Base-by-base conservation (phyloP, 2,888 invertebrate species). In the Suillia variegata region DNA sequence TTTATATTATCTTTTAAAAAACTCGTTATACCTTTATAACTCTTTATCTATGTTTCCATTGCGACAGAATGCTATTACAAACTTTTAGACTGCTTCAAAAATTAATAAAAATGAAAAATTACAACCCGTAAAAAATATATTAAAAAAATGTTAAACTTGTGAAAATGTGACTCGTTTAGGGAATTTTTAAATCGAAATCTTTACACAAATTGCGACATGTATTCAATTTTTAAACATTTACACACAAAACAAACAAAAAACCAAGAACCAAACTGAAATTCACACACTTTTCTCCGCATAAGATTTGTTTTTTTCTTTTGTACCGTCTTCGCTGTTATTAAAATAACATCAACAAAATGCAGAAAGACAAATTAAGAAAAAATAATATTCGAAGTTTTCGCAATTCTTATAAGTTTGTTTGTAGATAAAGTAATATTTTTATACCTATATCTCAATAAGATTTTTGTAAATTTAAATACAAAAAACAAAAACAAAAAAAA, bases 141-240 rank as follows among this genome's bases (percentile, higher is more conserved):
- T 31, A 21, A 20, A 68, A 71, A 59, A 26, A 59, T 61, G 60
- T 49, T 42, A 42, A 57, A 63, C 68, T 73, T 70, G 68, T 71
- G 70, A 73, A 73, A 70, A 71, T 70, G 73, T 67, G 80, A 79
- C 79, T 78, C 79, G 76, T 78, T 79, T 80, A 80, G 79, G 79
- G 80, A 79, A 79, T 78, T 77, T 78, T 78, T 65, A 65, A 63
- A 58, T 63, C 60, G 62, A 62, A 63, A 63, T 59, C 61, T 65
- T 59, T 63, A 64, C n/a, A 24, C 24, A 17, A 13, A 24, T 21
- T 12, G 20, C 20, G 22, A 48, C 45, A 15, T 45, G 18, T 6
- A 45, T n/a, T 45, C 6, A 15, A 15, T 17, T 51, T 56, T 51
- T 56, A 42, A 52, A 21, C 26, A 45, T 22, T 48, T 48, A 33